A percentile compares a stretch with the other conserved stretches of the same genome.
Conservation (phyloP, 2,888 invertebrate genomes). For the Timema cristinae region DNA sequence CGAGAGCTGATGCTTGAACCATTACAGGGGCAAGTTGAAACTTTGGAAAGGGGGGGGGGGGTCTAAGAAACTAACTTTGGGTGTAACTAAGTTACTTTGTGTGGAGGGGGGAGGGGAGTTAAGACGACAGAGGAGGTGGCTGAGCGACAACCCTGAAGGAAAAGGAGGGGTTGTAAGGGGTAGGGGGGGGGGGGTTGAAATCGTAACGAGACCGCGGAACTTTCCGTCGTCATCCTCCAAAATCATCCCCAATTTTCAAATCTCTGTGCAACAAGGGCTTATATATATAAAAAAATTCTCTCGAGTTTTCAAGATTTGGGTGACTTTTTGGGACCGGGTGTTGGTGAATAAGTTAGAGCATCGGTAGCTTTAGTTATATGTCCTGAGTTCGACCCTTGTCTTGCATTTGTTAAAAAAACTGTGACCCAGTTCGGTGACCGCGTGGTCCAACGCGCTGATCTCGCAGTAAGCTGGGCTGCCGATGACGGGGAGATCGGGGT, state of each 20-base stretch:
- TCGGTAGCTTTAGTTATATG: too few species aligned
- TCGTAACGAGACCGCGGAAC: conserved; percentile 20
- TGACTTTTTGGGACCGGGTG: too few species aligned
- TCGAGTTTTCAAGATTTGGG: too few species aligned
- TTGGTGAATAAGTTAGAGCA: too few species aligned
- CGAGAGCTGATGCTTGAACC: conserved; percentile 33
- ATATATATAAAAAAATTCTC: neutral
- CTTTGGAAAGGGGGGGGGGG: conserved; percentile 20
- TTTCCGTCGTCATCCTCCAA: conserved; percentile 20
- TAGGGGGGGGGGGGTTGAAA: conserved; percentile 12
- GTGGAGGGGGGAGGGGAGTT: conserved; percentile 15
- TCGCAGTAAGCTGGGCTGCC: too few species aligned
- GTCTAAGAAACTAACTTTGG: conserved; percentile 23
- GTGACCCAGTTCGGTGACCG: too few species aligned
- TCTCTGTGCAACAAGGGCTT: neutral
- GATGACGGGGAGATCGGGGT: too few species aligned
- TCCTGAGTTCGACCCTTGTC: too few species aligned
- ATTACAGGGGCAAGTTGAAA: conserved; percentile 26
- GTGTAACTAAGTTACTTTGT: conserved; percentile 29
- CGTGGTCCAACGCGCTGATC: too few species aligned
- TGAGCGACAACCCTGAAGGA: conserved; percentile 19
- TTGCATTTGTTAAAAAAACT: too few species aligned
- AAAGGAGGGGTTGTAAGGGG: neutral
- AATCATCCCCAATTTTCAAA: conserved; percentile 10
- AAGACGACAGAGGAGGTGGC: conserved; percentile 19